phyloP scores from a whole-genome alignment of 2,888 invertebrate species.

The Scrobipalpa atriplicella region DNA sequence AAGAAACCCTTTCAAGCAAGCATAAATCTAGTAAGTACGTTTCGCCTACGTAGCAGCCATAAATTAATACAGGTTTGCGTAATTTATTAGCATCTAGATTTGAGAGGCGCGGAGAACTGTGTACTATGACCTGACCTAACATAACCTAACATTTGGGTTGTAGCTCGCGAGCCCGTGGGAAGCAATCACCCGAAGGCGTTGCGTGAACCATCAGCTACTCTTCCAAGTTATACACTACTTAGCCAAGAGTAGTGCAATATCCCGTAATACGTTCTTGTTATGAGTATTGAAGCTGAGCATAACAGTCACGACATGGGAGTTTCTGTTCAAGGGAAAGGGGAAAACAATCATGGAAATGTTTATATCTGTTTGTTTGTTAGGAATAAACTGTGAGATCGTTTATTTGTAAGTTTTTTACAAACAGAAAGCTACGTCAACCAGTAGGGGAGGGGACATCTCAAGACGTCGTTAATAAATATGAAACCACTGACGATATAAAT shows the following conservation, averaged over 20 bases:
- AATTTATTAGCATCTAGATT: slow-evolving; percentile 28
- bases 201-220: slow-evolving; percentile 42
- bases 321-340: background rate
- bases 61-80: slow-evolving; percentile 20
- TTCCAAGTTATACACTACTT: slow-evolving; percentile 8
- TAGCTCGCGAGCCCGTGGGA: slow-evolving; percentile 44
- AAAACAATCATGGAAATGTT: background rate
- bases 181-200: slow-evolving; percentile 48
- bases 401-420: too few relatives aligned
- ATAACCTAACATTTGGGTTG: slow-evolving; percentile 28
- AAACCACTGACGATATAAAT: too few relatives aligned
- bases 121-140: slow-evolving; percentile 29
- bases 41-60: slow-evolving; percentile 1
- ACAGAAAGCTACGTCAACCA: too few relatives aligned
- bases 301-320: background rate
- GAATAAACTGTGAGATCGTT: too few relatives aligned
- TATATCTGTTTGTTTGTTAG: background rate
- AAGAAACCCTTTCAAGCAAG: background rate
- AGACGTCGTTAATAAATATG: too few relatives aligned
- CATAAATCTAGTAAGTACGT: background rate
- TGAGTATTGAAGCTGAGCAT: slow-evolving; percentile 9
- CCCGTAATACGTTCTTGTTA: slow-evolving; percentile 27
- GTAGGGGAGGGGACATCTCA: too few relatives aligned
- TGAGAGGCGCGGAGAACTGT: slow-evolving; percentile 10
- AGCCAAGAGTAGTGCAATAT: slow-evolving; percentile 29